phyloP scores from a whole-genome alignment of 92 coral and sea anemone species.

The Parazoanthus swiftii region DNA sequence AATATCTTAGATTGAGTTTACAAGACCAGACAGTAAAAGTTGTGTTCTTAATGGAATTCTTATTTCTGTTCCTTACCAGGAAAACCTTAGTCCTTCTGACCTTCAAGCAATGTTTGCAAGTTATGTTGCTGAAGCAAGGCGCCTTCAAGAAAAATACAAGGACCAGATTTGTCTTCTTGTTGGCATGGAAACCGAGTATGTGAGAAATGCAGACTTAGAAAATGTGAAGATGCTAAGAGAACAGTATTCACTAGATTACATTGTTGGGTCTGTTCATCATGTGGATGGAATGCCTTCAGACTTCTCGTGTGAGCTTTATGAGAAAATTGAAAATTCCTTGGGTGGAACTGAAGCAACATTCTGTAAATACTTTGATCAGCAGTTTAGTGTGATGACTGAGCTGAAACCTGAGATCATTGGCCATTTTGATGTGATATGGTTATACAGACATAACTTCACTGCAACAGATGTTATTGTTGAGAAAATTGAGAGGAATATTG shows the following conservation, averaged over 20 bases:
- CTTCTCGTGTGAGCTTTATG: slow-evolving; percentile 50
- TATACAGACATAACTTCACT: slow-evolving; percentile 56
- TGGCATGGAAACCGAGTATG: slow-evolving; percentile 78
- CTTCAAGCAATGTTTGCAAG: slow-evolving; percentile 55
- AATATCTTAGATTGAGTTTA: background rate
- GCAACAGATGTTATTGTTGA: slow-evolving; percentile 54
- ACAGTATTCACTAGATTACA: slow-evolving; percentile 53
- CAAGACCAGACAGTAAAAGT: background rate
- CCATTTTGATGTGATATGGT: slow-evolving; percentile 69
- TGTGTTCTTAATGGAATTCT: background rate
- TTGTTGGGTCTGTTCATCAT: slow-evolving; percentile 78
- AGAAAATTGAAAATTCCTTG: slow-evolving; percentile 45
- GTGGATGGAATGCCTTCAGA: slow-evolving; percentile 68
- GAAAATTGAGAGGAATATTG: slow-evolving; percentile 64
- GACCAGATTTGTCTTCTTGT: slow-evolving; percentile 56
- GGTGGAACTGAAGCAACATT: slow-evolving; percentile 65
- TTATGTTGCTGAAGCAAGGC: slow-evolving; percentile 62
- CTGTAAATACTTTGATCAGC: slow-evolving; percentile 64
- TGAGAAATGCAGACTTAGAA: slow-evolving; percentile 49
- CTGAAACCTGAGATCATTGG: slow-evolving; percentile 69
- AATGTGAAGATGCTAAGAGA: slow-evolving; percentile 41
- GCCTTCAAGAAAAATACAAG: slow-evolving; percentile 65
- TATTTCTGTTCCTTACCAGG: slow-evolving; percentile 37
- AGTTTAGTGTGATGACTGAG: slow-evolving; percentile 54
- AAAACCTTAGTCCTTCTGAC: slow-evolving; percentile 51